Evolutionary conservation across 2,797 vertebrate species (phyloP).

Genomic region (Anomalospiza imberbis): DNA sequence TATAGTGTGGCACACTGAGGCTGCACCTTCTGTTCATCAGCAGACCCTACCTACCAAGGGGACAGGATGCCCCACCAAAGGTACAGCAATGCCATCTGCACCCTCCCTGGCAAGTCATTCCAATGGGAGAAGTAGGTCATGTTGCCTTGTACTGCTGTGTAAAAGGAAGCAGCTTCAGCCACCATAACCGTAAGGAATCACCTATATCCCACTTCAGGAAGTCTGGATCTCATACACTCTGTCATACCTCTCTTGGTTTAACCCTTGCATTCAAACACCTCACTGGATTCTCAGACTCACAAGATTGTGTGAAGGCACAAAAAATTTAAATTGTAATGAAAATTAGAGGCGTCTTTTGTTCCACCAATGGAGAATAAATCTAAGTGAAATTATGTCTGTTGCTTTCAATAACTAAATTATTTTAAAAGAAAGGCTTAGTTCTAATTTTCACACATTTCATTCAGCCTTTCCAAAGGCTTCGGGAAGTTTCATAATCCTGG

Average conservation of each 20-base stretch:
- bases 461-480: neutral
- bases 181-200: neutral
- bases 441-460: neutral
- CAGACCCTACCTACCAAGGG: neutral
- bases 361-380: neutral
- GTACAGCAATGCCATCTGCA: neutral
- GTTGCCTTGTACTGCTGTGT: neutral
- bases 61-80: neutral
- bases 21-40: neutral
- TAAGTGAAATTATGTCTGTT: neutral
- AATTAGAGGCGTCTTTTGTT: neutral
- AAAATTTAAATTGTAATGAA: neutral
- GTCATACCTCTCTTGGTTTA: neutral
- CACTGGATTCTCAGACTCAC: neutral
- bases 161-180: neutral
- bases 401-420: neutral
- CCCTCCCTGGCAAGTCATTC: neutral
- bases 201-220: neutral
- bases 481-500: neutral
- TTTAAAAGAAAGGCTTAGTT: neutral
- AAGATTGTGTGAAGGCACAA: neutral
- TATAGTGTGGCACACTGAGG: neutral
- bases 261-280: neutral
- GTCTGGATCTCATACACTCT: neutral
- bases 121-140: neutral